Conservation (phyloP, 1,140 invertebrate genomes). For the Hetaerina americana region DNA sequence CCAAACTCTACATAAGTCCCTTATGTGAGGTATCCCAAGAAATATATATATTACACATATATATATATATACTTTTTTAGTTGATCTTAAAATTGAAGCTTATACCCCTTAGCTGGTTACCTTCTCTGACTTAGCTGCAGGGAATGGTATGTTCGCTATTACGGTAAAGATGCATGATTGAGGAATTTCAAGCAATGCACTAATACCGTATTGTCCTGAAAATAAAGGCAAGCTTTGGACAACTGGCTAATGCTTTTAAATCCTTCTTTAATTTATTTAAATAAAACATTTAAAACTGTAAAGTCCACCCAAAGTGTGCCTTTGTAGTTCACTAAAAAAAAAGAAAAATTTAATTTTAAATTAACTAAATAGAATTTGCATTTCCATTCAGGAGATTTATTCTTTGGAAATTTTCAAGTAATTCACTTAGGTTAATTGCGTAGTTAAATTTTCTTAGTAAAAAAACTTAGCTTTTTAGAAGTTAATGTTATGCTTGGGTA, state of each 20-base stretch:
- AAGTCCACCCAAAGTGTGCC: background rate
- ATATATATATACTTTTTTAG: background rate
- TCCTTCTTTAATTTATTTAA: no score
- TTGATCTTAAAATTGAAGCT: background rate
- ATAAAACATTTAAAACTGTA: no score
- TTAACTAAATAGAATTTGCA: no score
- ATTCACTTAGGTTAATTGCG: background rate
- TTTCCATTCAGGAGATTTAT: no score
- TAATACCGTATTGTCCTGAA: background rate
- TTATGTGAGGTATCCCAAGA: background rate
- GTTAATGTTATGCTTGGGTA: background rate
- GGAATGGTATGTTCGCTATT: background rate
- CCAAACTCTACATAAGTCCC: background rate
- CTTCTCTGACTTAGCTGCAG: background rate
- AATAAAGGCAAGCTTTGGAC: background rate
- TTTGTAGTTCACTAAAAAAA: background rate
- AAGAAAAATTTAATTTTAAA: background rate
- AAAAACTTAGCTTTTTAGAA: background rate
- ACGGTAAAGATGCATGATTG: background rate
- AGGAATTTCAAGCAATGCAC: background rate
- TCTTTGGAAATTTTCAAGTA: background rate
- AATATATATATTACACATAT: background rate
- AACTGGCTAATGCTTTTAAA: background rate
- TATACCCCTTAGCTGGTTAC: background rate
- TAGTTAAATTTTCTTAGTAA: background rate